A percentile compares a stretch with the other conserved stretches of the same genome.
Conservation (phyloP, 2,797 vertebrate genomes). For the Acipenser ruthenus region DNA sequence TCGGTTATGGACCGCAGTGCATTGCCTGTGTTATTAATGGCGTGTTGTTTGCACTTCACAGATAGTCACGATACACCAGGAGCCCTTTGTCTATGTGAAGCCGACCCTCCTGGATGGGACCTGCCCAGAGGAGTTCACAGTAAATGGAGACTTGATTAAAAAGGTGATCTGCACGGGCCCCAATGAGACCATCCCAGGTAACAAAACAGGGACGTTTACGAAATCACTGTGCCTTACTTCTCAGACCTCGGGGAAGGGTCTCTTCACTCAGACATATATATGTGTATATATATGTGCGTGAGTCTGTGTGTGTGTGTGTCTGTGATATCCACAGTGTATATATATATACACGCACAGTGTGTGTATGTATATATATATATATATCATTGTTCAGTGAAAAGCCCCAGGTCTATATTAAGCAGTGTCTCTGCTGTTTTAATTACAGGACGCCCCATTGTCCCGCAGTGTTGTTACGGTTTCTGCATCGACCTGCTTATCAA, state of each 20-base stretch:
- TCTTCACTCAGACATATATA: conserved; percentile 35
- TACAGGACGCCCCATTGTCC: conserved; percentile 84
- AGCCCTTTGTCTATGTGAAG: conserved; percentile 97
- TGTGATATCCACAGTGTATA: not conserved
- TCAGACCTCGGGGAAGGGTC: conserved; percentile 25
- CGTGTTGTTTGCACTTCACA: conserved; percentile 33
- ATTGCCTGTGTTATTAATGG: not conserved
- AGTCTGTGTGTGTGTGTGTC: not conserved
- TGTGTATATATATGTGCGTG: conserved; percentile 56
- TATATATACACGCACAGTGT: no score
- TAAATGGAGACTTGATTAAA: conserved; percentile 91
- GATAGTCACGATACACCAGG: conserved; percentile 98
- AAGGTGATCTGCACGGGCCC: conserved; percentile 97
- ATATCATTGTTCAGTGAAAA: not conserved
- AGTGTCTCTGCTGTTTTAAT: conserved; percentile 36
- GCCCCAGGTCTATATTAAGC: conserved; percentile 34
- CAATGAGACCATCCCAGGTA: conserved; percentile 95
- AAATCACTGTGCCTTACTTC: conserved; percentile 48
- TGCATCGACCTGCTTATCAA: conserved; percentile 94
- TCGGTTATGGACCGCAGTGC: not conserved
- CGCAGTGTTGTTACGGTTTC: conserved; percentile 94
- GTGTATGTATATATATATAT: not conserved
- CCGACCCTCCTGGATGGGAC: conserved; percentile 81
- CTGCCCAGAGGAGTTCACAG: conserved; percentile 82
- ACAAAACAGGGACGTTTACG: conserved; percentile 54